Evolutionary conservation across 1,140 invertebrate genomes (phyloP).

Genomic region (Eumaeus atala): DNA sequence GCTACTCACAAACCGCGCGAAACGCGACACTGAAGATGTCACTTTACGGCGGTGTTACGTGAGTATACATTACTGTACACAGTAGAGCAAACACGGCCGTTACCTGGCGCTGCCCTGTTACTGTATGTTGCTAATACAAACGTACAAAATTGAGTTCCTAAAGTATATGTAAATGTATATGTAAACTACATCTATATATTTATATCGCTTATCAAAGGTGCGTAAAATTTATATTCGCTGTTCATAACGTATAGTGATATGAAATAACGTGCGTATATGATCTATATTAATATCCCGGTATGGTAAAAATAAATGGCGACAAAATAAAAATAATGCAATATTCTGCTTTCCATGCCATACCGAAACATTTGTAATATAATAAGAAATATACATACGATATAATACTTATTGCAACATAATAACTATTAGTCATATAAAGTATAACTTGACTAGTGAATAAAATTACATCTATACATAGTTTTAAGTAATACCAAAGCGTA

Average conservation of each 20-base stretch:
- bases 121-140: conserved; percentile 1
- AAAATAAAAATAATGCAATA: neutral
- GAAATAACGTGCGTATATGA: conserved; percentile 35
- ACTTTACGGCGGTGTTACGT: neutral
- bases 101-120: neutral
- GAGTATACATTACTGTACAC: neutral
- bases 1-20: too few species aligned
- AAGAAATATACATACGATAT: conserved; percentile 25
- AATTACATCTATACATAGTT: conserved; percentile 47
- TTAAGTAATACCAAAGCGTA: conserved; percentile 57
- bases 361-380: neutral
- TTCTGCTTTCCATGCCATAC: neutral
- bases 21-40: too few species aligned
- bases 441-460: conserved; percentile 66
- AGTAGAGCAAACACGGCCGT: neutral
- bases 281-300: conserved; percentile 16
- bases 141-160: conserved; percentile 16
- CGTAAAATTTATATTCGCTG: conserved; percentile 27
- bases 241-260: conserved; percentile 38
- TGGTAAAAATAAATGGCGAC: too few species aligned
- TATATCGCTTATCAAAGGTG: conserved; percentile 40
- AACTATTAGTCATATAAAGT: conserved; percentile 47
- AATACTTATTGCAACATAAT: conserved; percentile 44
- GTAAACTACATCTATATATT: conserved; percentile 9
- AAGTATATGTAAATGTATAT: conserved; percentile 1